Conservation (phyloP, 2,888 invertebrate genomes). For the Epiblema foenella region DNA sequence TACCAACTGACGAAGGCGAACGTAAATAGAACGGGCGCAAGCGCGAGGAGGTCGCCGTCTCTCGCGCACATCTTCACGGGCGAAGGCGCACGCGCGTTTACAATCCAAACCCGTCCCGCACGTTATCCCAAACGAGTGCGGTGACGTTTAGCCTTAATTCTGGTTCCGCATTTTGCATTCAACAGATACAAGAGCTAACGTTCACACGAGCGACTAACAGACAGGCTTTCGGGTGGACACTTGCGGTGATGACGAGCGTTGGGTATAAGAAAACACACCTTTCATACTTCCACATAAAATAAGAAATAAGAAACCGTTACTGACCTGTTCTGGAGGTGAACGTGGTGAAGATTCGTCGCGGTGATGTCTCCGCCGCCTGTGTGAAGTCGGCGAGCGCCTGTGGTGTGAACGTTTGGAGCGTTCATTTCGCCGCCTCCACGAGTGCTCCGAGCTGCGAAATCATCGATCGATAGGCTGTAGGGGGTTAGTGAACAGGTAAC, state of each 20-base stretch:
- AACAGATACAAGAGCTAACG: constrained; percentile 57
- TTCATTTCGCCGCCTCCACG: constrained; percentile 91
- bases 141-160: constrained; percentile 77
- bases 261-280: constrained; percentile 65
- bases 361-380: constrained; percentile 88
- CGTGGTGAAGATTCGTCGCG: constrained; percentile 80
- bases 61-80: constrained; percentile 84
- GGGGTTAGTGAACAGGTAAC: constrained; percentile 77
- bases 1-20: constrained; percentile 83
- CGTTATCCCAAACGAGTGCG: constrained; percentile 76
- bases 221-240: constrained; percentile 79
- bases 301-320: constrained; percentile 66
- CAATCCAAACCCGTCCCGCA: constrained; percentile 80
- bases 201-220: constrained; percentile 54
- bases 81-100: constrained; percentile 81
- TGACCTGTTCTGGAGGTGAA: constrained; percentile 81
- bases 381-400: constrained; percentile 91
- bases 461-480: constrained; percentile 83
- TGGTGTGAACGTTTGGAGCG: constrained; percentile 94
- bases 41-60: constrained; percentile 83
- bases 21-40: constrained; percentile 84
- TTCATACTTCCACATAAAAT: constrained; percentile 62
- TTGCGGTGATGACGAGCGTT: constrained; percentile 65
- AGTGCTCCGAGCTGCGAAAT: constrained; percentile 90
- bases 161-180: constrained; percentile 77